Conservation (phyloP, 2,113 vertebrate species). For the Neogobius melanostomus region DNA sequence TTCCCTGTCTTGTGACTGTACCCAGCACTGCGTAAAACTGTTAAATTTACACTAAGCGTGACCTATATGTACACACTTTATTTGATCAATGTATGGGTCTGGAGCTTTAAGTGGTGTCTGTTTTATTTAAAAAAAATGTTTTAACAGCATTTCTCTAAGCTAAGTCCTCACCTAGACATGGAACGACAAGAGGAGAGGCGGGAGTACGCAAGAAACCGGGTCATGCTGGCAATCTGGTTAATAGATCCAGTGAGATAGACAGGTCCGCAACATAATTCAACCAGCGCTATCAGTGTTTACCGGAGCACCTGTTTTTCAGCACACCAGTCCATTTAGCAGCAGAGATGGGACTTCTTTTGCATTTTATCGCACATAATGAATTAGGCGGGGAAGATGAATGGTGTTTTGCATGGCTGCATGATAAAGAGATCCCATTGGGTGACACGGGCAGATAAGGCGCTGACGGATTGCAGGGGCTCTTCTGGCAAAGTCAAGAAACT, state of each 20-base stretch:
- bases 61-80: constrained; percentile 51
- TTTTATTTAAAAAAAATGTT: no score
- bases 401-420: constrained; percentile 81
- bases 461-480: constrained; percentile 72
- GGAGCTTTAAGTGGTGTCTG: constrained; percentile 32
- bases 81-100: constrained; percentile 52
- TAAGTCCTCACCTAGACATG: constrained; percentile 18
- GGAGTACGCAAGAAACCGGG: constrained; percentile 37
- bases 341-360: constrained; percentile 56
- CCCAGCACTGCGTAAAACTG: constrained; percentile 25
- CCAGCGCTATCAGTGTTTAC: constrained; percentile 71
- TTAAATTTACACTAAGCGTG: constrained; percentile 28
- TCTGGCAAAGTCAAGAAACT: constrained; percentile 73
- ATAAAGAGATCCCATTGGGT: constrained; percentile 73
- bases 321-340: constrained; percentile 55
- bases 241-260: constrained; percentile 66
- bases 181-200: constrained; percentile 26
- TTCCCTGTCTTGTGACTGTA: background rate
- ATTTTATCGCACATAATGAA: constrained; percentile 74
- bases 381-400: constrained; percentile 76
- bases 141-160: constrained; percentile 28
- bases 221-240: constrained; percentile 47
- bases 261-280: constrained; percentile 69
- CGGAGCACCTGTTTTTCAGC: constrained; percentile 66
- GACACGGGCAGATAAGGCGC: constrained; percentile 73